Base-by-base conservation (phyloP, 2,888 invertebrate species). In the Xiphydria camelus region DNA sequence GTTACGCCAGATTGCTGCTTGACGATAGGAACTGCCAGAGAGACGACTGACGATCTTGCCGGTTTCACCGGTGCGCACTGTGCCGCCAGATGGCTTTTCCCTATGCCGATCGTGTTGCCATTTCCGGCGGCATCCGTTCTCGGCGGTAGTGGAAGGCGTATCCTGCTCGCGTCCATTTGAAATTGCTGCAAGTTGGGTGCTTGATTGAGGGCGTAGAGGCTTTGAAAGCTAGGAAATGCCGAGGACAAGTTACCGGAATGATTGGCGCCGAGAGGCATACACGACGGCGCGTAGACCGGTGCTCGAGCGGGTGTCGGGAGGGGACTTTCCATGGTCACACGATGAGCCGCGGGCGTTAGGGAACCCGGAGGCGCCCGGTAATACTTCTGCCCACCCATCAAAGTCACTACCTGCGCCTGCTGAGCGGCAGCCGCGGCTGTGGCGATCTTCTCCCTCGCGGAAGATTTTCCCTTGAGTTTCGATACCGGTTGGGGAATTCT, bases 311-410 rank as follows among this genome's bases (percentile, higher is more conserved):
- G 39, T 1, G 61, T 41, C 0, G 66, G 57, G 3, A 51, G 23
- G 0, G 59, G 58, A 20, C 53, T 59, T 14, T 70, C 70, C 6
- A 33, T 47, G 6, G 10, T 14, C 3, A 67, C 59, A 2, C 69
- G 60, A 39, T 68, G 65, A 4, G 60, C 68, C 0, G 70, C 70
- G 0, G 70, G 70, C 1, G 70, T 71, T 3, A 68, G 46, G 1
- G 68, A 70, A 1, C 70, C 71, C 0, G 71, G 71, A 0, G 71
- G 66, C 5, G 69, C 67, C 9, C 70, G 51, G 25, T 71, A 71
- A 18, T 62, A 70, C 17, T 58, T 55, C 4, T 71, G 71, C 2
- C 69, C 69, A 3, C 63, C 57, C 18, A 55, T 53, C 0, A 70
- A 34, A 0, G 70, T 71, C 2, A 71, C 67, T 0, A 71, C 49